A percentile compares a stretch with the other conserved stretches of the same genome.
These are phyloP conservation scores for Microcaecilia unicolor DNA, from an alignment of 2,797 vertebrate genomes.

Conservation along the genomic window DNA sequence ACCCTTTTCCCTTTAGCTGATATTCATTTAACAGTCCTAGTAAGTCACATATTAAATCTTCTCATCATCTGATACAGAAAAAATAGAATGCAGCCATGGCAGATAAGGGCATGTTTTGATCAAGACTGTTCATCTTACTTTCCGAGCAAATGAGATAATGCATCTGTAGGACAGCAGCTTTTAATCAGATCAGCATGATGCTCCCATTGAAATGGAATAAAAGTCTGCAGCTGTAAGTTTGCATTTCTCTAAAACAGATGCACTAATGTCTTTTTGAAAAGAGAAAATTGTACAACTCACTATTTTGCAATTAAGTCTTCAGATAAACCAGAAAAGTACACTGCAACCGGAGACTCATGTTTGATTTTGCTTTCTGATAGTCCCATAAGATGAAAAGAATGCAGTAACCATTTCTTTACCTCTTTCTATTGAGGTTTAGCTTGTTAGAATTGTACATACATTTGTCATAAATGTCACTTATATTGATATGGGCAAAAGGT, in stretches of 20 bases:
- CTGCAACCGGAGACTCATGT: too few species aligned
- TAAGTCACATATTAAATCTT: conserved; percentile 27
- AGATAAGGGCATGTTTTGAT: conserved; percentile 41
- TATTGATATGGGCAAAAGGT: too few species aligned
- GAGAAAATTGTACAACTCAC: neutral
- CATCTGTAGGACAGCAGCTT: conserved; percentile 19
- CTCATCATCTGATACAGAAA: conserved; percentile 19
- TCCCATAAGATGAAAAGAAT: too few species aligned
- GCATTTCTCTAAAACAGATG: conserved; percentile 24
- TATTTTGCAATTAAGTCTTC: conserved; percentile 2
- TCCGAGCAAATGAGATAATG: conserved; percentile 34
- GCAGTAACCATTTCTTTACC: too few species aligned
- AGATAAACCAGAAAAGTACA: too few species aligned
- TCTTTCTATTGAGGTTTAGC: too few species aligned
- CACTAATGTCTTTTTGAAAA: conserved; percentile 1
- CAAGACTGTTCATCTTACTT: conserved; percentile 24
- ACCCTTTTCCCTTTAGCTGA: conserved; percentile 20
- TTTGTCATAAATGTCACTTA: too few species aligned
- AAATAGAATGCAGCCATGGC: conserved; percentile 17
- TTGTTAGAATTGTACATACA: too few species aligned
- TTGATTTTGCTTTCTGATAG: too few species aligned
- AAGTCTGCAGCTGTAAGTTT: conserved; percentile 24
- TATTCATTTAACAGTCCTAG: conserved; percentile 25
- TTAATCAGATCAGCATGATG: conserved; percentile 31
- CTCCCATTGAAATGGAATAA: conserved; percentile 16